These are phyloP conservation scores for Epiblema foenella DNA, from an alignment of 2,888 invertebrate species.

Conservation along the genomic window DNA sequence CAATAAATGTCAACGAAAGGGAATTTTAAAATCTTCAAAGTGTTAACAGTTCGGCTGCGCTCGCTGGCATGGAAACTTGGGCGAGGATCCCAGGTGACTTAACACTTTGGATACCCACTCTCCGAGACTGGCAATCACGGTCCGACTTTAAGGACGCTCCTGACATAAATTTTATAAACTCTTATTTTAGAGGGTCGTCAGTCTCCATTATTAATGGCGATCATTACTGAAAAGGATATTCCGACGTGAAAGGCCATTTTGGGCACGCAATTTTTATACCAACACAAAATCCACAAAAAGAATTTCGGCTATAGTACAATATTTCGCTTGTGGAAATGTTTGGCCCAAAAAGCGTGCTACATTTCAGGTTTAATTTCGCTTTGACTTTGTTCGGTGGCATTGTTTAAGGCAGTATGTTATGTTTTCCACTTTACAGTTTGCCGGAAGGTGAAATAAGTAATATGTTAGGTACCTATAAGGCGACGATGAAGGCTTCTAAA, in stretches of 20 bases:
- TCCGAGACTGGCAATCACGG: constrained; percentile 39
- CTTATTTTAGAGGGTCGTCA: constrained; percentile 44
- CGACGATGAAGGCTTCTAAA: constrained; percentile 54
- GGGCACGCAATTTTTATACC: constrained; percentile 34
- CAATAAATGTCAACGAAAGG: constrained; percentile 51
- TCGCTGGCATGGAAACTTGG: constrained; percentile 56
- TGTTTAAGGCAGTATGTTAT: constrained; percentile 20
- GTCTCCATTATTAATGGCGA: constrained; percentile 43
- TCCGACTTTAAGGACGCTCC: constrained; percentile 39
- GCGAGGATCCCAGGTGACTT: constrained; percentile 60
- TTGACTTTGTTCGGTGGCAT: constrained; percentile 19
- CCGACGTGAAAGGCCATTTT: constrained; percentile 35
- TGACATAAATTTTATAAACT: constrained; percentile 44
- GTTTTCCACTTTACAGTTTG: constrained; percentile 14
- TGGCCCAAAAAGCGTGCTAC: constrained; percentile 7
- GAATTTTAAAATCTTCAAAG: constrained; percentile 54
- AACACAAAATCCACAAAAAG: constrained; percentile 18
- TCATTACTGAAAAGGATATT: constrained; percentile 43
- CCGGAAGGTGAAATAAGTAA: constrained; percentile 37
- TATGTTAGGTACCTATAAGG: constrained; percentile 15
- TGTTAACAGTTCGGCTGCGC: constrained; percentile 47
- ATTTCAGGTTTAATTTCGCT: constrained; percentile 27
- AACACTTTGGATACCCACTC: constrained; percentile 48
- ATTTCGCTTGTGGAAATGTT: not conserved
- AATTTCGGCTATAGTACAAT: constrained; percentile 6